Percentiles rank a stretch among this genome's conserved stretches.
phyloP scores from a whole-genome alignment of 1,140 invertebrate genomes.

The Achroia grisella region DNA sequence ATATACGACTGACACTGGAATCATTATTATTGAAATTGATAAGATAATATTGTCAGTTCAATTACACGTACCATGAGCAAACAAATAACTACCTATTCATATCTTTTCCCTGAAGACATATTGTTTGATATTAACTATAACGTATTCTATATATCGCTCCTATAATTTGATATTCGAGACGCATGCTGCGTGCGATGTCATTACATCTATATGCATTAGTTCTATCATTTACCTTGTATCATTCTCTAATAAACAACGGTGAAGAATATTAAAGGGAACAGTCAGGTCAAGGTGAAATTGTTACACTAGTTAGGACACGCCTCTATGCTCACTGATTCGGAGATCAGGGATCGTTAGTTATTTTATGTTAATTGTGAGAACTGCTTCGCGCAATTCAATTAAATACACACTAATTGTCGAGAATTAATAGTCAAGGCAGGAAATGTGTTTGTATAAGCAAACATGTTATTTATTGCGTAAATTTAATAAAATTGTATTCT shows the following conservation, averaged over 20 bases:
- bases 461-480: too few species aligned
- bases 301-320: background rate
- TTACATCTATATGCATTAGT: too few species aligned
- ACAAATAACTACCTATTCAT: slow-evolving; percentile 9
- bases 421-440: background rate
- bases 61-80: slow-evolving; percentile 40
- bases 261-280: slow-evolving; percentile 8
- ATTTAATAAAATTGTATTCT: too few species aligned
- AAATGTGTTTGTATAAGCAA: too few species aligned
- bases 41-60: slow-evolving; percentile 57
- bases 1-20: slow-evolving; percentile 27
- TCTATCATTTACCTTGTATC: too few species aligned
- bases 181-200: too few species aligned
- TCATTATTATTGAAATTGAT: slow-evolving; percentile 47
- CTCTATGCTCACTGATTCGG: background rate
- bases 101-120: slow-evolving; percentile 15
- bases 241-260: background rate
- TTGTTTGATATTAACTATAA: background rate
- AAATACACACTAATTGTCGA: background rate
- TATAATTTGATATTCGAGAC: too few species aligned
- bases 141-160: background rate
- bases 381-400: background rate
- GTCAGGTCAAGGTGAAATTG: slow-evolving; percentile 23
- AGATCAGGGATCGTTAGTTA: too few species aligned
- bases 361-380: background rate